Evolutionary conservation across 2,888 invertebrate genomes (phyloP), one percentile per base, ranked within the genome.

Genomic region (Masnerella sp.): DNA sequence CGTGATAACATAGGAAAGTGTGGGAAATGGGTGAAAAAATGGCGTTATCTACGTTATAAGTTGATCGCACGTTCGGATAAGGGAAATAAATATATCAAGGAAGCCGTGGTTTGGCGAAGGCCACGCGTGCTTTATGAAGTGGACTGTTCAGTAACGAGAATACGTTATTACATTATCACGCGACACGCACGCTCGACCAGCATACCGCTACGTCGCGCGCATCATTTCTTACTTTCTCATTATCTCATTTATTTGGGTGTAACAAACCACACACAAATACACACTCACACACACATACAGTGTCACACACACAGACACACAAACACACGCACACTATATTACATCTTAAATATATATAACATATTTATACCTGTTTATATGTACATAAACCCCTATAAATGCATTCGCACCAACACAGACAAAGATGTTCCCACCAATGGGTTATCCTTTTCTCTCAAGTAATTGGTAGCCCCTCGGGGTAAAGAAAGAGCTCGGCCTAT

Each of bases 111-210:
- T 52, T 65, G 42, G 67, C 64, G 51, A 64, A 47, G 56, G 71
- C 62, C 68, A 52, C 73, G 79, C 73, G 77, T 77, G 77, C 80
- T 87, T 87, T 86, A 86, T 85, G 86, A 84, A 87, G 84, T 86
- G 78, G 85, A 82, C 83, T n/a, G 78, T 79, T 76, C 12, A 43
- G 71, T 51, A 72, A 80, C 74, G 79, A 71, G 79, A 77, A 82
- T 83, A 82, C 83, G 83, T 84, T 85, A 84, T 83, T 84, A 82
- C 84, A 84, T 83, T 84, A 85, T 84, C 84, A 80, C 78, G 56
- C 79, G 80, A 82, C 84, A 84, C 82, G 83, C 82, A 83, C 69
- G 51, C 38, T 9, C 14, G 34, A 42, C 80, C 80, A 54, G 76
- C 77, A 74, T 75, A 70, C 49, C 36, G 54, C 65, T 72, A 59